phyloP scores from a whole-genome alignment of 1,140 invertebrate species.

The Drosophila carrolli region DNA sequence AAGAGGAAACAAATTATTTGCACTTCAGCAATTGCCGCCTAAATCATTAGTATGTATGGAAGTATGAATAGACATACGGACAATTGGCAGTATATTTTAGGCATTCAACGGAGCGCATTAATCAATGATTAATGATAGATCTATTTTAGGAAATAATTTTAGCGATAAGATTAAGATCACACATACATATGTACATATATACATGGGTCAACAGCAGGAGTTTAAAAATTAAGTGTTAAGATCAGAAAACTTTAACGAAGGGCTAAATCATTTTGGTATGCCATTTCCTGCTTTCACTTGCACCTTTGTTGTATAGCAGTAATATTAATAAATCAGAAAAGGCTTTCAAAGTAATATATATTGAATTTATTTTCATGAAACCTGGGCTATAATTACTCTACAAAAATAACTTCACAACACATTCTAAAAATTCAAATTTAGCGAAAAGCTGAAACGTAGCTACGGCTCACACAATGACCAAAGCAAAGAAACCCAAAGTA shows the following conservation, averaged over 20 bases:
- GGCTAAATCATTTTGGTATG: neutral
- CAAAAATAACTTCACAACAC: no score
- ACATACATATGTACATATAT: conserved; percentile 10
- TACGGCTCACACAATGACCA: neutral
- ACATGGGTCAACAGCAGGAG: conserved; percentile 7
- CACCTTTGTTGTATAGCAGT: conserved; percentile 10
- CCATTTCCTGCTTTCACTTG: conserved; percentile 31
- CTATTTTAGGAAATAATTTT: conserved; percentile 16
- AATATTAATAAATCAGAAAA: conserved; percentile 3
- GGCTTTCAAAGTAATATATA: neutral
- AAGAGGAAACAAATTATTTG: conserved; percentile 46
- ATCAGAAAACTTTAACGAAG: neutral
- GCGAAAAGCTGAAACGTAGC: neutral
- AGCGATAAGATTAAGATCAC: conserved; percentile 23
- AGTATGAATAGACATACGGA: conserved; percentile 30
- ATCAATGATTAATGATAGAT: conserved; percentile 17
- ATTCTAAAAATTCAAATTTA: neutral
- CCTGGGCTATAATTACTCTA: neutral
- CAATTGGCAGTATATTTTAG: conserved; percentile 34
- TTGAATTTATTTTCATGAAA: conserved; percentile 2
- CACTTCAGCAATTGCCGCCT: conserved; percentile 43
- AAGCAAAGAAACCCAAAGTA: neutral
- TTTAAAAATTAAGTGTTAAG: neutral
- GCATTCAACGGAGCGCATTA: conserved; percentile 22
- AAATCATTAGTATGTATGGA: conserved; percentile 45